These are phyloP conservation scores for Siniperca chuatsi DNA, from an alignment of 2,113 vertebrate species.

Conservation along the genomic window DNA sequence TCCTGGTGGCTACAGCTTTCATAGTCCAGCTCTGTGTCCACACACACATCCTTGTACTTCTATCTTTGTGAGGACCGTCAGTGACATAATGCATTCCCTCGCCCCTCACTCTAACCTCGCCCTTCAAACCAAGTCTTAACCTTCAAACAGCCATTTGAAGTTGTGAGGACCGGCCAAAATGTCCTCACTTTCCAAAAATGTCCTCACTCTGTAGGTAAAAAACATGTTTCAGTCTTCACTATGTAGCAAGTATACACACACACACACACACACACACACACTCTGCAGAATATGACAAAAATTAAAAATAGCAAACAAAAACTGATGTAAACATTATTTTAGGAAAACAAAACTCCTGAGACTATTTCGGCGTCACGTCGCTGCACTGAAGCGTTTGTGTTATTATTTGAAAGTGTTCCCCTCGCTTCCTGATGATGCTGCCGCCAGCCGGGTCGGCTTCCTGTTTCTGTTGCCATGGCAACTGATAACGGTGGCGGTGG, in stretches of 20 bases:
- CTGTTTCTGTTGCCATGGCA: conserved; percentile 16
- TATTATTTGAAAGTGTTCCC: background rate
- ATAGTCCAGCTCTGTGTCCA: conserved; percentile 74
- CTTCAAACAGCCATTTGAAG: too few relatives aligned
- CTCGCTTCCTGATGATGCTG: background rate
- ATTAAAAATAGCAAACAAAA: conserved; percentile 37
- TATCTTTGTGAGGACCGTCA: too few relatives aligned
- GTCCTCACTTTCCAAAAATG: too few relatives aligned
- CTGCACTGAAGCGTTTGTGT: background rate
- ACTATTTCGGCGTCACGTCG: conserved; percentile 8
- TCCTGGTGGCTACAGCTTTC: conserved; percentile 76
- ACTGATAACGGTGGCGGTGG: background rate
- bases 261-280: conserved; percentile 9
- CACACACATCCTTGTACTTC: background rate
- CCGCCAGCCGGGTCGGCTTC: background rate
- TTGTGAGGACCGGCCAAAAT: too few relatives aligned
- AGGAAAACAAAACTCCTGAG: conserved; percentile 71
- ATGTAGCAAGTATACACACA: background rate
- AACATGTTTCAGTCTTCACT: too few relatives aligned
- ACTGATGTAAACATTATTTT: conserved; percentile 77
- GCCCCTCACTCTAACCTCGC: too few relatives aligned
- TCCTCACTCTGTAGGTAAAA: too few relatives aligned
- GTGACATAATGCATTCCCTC: too few relatives aligned
- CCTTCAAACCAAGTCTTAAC: too few relatives aligned
- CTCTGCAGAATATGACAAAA: background rate